Evolutionary conservation across 1,140 invertebrate species (phyloP).

Genomic region (Zophobas morio): DNA sequence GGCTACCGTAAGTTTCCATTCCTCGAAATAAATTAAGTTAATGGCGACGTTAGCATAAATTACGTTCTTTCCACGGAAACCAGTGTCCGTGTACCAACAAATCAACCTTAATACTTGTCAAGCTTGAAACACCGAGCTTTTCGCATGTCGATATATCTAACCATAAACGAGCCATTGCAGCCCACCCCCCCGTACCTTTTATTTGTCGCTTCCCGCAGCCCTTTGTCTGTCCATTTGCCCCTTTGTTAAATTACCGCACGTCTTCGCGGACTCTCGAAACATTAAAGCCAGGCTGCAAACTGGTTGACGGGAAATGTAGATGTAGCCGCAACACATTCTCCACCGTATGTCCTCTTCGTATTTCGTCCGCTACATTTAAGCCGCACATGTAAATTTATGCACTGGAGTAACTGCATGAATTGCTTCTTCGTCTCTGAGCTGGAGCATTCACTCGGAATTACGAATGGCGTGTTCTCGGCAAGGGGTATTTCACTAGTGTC

Average conservation of each 20-base stretch:
- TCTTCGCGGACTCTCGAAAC: slow-evolving; percentile 4
- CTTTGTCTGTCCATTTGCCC: too few relatives aligned
- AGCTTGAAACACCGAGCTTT: too few relatives aligned
- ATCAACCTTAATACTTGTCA: too few relatives aligned
- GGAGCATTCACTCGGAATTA: slow-evolving; percentile 28
- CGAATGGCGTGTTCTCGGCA: slow-evolving; percentile 21
- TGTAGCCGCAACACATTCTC: slow-evolving; percentile 26
- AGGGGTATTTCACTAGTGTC: slow-evolving; percentile 24
- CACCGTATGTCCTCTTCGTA: slow-evolving; percentile 13
- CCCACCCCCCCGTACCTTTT: too few relatives aligned
- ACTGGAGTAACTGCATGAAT: slow-evolving; percentile 27
- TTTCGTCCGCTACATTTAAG: slow-evolving; percentile 36
- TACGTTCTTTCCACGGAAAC: too few relatives aligned
- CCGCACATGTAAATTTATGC: slow-evolving; percentile 37
- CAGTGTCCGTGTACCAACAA: too few relatives aligned
- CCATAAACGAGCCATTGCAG: too few relatives aligned
- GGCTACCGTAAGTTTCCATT: too few relatives aligned
- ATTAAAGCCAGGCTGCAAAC: slow-evolving; percentile 1
- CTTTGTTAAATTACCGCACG: slow-evolving; percentile 31
- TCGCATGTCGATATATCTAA: too few relatives aligned
- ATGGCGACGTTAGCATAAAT: too few relatives aligned
- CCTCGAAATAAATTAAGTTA: too few relatives aligned
- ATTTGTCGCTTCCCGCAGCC: too few relatives aligned
- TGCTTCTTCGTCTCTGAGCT: slow-evolving; percentile 26
- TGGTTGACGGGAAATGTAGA: slow-evolving; percentile 36